Evolutionary conservation across 2,797 vertebrate species (phyloP).

Genomic region (Enteromius trimaculatus): DNA sequence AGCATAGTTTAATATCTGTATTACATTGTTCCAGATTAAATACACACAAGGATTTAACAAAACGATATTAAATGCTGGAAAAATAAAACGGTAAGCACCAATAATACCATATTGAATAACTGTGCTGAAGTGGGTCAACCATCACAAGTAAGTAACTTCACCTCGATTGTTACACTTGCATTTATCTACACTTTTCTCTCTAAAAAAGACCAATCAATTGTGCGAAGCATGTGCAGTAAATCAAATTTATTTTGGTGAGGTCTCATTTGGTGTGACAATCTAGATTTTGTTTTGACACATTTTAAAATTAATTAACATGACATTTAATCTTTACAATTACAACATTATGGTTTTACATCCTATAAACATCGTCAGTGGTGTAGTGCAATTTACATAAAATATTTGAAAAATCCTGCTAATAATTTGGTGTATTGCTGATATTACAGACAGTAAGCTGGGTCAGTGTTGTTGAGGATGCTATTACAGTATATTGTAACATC

Average conservation of each 20-base stretch:
- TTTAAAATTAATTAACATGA: background rate
- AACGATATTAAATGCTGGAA: constrained; percentile 66
- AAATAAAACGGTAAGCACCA: constrained; percentile 63
- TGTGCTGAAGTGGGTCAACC: constrained; percentile 40
- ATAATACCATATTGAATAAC: constrained; percentile 57
- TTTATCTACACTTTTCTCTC: background rate
- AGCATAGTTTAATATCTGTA: constrained; percentile 66
- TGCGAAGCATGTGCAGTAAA: background rate
- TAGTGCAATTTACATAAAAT: constrained; percentile 10
- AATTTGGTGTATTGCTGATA: background rate
- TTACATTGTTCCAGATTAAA: constrained; percentile 73
- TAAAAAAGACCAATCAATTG: background rate
- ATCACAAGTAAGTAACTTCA: background rate
- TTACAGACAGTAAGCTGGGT: background rate
- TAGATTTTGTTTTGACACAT: background rate
- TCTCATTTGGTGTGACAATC: background rate
- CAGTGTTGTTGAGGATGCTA: background rate
- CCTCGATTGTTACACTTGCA: background rate
- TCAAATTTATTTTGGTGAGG: background rate
- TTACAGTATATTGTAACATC: background rate
- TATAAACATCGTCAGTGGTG: background rate
- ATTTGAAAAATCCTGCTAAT: background rate
- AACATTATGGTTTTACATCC: background rate
- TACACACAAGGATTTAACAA: constrained; percentile 63
- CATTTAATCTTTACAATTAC: background rate